Percentiles rank a stretch among this genome's conserved stretches.
Evolutionary conservation across 2,113 vertebrate species (phyloP).

Genomic region (Callorhinus ursinus): DNA sequence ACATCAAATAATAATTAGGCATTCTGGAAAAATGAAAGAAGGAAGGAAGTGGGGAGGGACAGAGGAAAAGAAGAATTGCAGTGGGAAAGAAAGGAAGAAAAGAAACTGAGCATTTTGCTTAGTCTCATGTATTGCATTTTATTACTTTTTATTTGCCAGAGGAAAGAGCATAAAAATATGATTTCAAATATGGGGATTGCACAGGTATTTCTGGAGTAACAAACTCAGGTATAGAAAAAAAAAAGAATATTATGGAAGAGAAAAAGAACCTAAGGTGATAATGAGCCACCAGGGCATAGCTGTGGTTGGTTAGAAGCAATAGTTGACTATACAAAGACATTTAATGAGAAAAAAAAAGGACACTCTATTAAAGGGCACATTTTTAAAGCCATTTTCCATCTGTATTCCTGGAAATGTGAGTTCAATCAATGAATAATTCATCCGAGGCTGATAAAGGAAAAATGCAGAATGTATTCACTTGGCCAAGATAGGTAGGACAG

Average conservation of each 20-base stretch:
- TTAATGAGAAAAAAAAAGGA: conserved; percentile 51
- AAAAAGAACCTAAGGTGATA: not conserved
- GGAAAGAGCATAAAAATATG: not conserved
- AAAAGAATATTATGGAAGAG: not conserved
- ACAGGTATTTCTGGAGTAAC: conserved; percentile 5
- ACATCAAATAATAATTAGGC: not conserved
- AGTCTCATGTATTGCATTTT: not conserved
- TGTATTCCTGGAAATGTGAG: conserved; percentile 71
- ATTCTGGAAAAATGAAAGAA: not conserved
- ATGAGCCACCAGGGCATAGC: not conserved
- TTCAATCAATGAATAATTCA: conserved; percentile 73
- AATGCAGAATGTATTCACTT: conserved; percentile 30
- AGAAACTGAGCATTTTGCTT: not conserved
- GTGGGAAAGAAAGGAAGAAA: not conserved
- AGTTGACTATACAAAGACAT: conserved; percentile 9
- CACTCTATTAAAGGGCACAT: conserved; percentile 55
- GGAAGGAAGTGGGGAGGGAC: not conserved
- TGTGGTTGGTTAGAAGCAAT: not conserved
- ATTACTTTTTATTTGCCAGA: conserved; percentile 1
- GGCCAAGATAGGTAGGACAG: conserved; percentile 29
- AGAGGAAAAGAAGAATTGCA: not conserved
- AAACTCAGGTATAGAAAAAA: not conserved
- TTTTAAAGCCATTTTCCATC: conserved; percentile 71
- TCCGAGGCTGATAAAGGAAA: conserved; percentile 61
- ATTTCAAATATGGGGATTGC: not conserved